Percentiles rank a stretch among this genome's conserved stretches.
Evolutionary conservation across 1,140 invertebrate genomes (phyloP).

Genomic region (Parasteatoda tepidariorum): DNA sequence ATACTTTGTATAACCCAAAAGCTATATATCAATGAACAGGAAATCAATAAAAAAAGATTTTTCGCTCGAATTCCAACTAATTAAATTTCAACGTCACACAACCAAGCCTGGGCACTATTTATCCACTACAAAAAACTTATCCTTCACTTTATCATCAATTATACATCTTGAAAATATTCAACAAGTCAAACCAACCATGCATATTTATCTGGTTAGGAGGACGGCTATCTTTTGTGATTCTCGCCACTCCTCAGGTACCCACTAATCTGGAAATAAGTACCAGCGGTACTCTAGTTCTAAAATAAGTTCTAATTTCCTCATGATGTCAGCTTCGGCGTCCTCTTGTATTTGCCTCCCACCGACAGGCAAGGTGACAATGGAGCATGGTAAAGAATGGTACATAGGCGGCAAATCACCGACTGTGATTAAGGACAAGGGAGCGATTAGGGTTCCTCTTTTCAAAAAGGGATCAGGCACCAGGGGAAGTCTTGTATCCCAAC

Average conservation of each 20-base stretch:
- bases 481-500: conserved; percentile 42
- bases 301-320: conserved; percentile 33
- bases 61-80: too few species aligned
- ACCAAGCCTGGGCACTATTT: too few species aligned
- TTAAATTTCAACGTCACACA: too few species aligned
- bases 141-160: too few species aligned
- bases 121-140: too few species aligned
- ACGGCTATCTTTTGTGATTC: neutral
- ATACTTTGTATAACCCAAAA: too few species aligned
- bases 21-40: too few species aligned
- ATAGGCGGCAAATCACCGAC: conserved; percentile 19
- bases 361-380: conserved; percentile 31
- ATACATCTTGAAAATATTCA: neutral
- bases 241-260: neutral
- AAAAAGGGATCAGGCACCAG: neutral
- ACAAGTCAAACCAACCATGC: neutral
- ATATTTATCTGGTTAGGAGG: neutral
- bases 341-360: neutral
- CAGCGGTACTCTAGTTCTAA: conserved; percentile 2
- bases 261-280: conserved; percentile 58
- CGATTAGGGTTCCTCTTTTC: neutral
- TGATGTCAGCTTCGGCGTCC: neutral
- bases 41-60: too few species aligned
- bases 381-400: neutral
- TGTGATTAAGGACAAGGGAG: conserved; percentile 19